These are phyloP conservation scores for Papilio helenus DNA, from an alignment of 1,140 invertebrate species.

Conservation along the genomic window DNA sequence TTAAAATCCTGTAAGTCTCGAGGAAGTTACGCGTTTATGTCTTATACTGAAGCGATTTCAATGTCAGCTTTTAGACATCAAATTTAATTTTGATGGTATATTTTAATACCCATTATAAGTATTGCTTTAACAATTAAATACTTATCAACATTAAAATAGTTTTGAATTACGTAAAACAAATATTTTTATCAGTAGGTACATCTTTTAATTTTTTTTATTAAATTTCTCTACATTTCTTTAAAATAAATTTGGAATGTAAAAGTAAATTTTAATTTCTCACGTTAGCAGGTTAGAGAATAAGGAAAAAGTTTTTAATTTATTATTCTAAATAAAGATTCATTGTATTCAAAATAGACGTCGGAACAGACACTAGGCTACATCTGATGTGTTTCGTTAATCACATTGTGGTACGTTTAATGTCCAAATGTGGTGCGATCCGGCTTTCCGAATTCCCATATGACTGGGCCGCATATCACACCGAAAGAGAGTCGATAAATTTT, in stretches of 20 bases:
- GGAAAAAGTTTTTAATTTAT: not conserved
- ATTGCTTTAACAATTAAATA: no score
- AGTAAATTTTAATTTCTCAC: not conserved
- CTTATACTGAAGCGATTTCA: not conserved
- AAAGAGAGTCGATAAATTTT: conserved; percentile 79
- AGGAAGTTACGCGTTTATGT: conserved; percentile 13
- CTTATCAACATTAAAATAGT: no score
- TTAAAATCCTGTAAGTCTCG: not conserved
- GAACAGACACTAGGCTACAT: not conserved
- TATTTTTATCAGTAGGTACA: no score
- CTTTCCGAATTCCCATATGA: conserved; percentile 65
- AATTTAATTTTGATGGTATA: not conserved
- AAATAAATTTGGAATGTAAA: not conserved
- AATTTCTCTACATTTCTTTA: not conserved
- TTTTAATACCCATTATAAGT: not conserved
- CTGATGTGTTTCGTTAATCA: conserved; percentile 8
- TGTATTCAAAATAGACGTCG: not conserved
- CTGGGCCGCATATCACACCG: conserved; percentile 61
- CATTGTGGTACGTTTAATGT: conserved; percentile 40
- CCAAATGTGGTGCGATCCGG: conserved; percentile 54
- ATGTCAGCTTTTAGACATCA: not conserved
- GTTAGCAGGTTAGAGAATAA: not conserved
- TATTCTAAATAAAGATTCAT: not conserved
- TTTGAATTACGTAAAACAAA: no score
- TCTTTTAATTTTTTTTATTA: no score